These are phyloP conservation scores for Sycophaga agraensis DNA, from an alignment of 1,140 invertebrate species.

Conservation along the genomic window DNA sequence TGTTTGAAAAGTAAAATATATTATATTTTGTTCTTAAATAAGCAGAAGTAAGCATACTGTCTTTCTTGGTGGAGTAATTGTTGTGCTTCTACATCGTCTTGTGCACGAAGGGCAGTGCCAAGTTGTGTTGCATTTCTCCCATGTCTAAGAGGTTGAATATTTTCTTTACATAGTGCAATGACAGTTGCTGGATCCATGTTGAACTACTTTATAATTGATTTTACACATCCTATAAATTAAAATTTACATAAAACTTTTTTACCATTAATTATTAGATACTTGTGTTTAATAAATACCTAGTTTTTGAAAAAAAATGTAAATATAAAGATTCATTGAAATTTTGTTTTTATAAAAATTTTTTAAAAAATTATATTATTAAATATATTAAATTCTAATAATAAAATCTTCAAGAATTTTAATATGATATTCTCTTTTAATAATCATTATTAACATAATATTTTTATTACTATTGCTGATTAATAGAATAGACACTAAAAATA, in stretches of 20 bases:
- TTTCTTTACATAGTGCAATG: conserved; percentile 78
- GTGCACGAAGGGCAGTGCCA: conserved; percentile 73
- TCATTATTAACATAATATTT: no score
- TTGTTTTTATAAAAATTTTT: no score
- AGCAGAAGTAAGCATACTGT: conserved; percentile 52
- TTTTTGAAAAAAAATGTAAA: neutral
- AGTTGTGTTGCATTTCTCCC: conserved; percentile 77
- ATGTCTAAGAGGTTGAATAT: conserved; percentile 84
- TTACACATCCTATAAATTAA: conserved; percentile 37
- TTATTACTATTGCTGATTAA: no score
- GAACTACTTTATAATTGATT: conserved; percentile 31
- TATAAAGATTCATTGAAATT: neutral
- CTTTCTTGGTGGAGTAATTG: conserved; percentile 60
- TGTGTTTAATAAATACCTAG: no score
- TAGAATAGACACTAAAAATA: no score
- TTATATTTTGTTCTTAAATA: neutral
- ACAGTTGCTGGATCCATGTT: conserved; percentile 54
- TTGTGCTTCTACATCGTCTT: conserved; percentile 64
- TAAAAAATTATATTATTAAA: no score
- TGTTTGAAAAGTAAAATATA: no score
- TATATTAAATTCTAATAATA: no score
- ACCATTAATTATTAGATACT: neutral
- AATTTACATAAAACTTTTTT: conserved; percentile 8
- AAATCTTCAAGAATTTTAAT: no score
- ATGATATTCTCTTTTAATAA: no score